Evolutionary conservation across 2,797 vertebrate species (phyloP), one percentile per base, ranked within the genome.

Genomic region (Hemitrygon akajei): DNA sequence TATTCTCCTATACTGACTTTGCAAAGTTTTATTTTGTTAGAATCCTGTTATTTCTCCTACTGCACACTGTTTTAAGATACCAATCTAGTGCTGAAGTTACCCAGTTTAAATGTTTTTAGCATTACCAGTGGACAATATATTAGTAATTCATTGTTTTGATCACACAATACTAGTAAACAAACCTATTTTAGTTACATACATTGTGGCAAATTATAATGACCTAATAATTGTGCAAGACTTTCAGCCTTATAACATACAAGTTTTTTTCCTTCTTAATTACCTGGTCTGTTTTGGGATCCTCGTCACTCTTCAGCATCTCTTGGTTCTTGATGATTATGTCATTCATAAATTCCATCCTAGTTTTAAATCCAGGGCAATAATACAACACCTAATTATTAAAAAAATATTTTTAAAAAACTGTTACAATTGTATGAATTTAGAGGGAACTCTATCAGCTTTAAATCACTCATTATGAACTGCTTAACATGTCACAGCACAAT

Each of bases 281-380:
- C 96, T 97, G 97, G 86, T 97, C 96, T 82, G 93, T 96, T 93
- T 94, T 96, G 94, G 96, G 96, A 94, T 94, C 95, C 89, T 95
- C 95, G 94, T 97, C 97, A 71, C 97, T 96, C 95, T 97, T 98
- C 89, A 95, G 94, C 92, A 95, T 96, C 93, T 98, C 97, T 95
- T 96, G 98, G 94, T 96, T 97, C 96, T 96, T 98, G 73, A 98
- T 97, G 95, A 97, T 97, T 2, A 98, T 95, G 71, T 96, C 96
- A 95, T 97, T 97, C 94, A 99, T 97, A 79, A 97, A 97, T 94
- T 98, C 99, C 9, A 99, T 96, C 94, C 98, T 98, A 94, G 97
- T 97, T 96, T 98, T 98, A 96, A 99, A 98, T 63, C 98, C 98
- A 93, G 99, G 99, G 94, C 98, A 99, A 95, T 99, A 98, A 96